Conservation (phyloP, 2,888 invertebrate species). For the Chironomus tentans region DNA sequence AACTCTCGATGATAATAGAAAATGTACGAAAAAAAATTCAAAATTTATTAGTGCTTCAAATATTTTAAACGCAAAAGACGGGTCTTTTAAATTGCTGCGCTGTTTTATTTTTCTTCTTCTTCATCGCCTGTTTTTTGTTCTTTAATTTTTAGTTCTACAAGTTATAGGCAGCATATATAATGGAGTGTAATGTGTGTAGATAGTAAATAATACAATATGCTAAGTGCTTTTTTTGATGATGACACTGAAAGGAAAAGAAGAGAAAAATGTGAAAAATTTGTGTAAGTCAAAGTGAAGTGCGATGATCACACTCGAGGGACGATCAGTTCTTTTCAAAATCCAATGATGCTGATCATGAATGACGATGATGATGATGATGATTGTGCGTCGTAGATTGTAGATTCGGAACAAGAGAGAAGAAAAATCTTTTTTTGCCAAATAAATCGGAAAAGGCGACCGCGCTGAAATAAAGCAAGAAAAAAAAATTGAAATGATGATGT, state of each 20-base stretch:
- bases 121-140: too few relatives aligned
- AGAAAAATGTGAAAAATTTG: background rate
- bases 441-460: background rate
- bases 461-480: background rate
- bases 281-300: background rate
- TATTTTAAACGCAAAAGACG: constrained; percentile 20
- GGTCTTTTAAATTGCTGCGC: constrained; percentile 3
- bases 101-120: background rate
- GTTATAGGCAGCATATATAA: too few relatives aligned
- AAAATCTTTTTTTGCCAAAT: background rate
- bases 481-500: background rate
- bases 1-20: constrained; percentile 16
- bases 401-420: background rate
- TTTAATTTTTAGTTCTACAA: background rate
- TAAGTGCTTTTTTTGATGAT: background rate
- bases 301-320: background rate
- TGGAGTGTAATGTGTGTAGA: background rate
- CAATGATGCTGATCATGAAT: background rate
- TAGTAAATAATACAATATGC: background rate
- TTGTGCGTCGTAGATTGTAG: background rate
- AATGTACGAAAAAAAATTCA: constrained; percentile 3
- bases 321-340: background rate
- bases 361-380: background rate
- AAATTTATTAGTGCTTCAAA: constrained; percentile 21
- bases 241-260: background rate